Percentiles rank a stretch among this genome's conserved stretches.
These are phyloP conservation scores for Camponotus vicinus DNA, from an alignment of 1,140 invertebrate species.

Conservation along the genomic window DNA sequence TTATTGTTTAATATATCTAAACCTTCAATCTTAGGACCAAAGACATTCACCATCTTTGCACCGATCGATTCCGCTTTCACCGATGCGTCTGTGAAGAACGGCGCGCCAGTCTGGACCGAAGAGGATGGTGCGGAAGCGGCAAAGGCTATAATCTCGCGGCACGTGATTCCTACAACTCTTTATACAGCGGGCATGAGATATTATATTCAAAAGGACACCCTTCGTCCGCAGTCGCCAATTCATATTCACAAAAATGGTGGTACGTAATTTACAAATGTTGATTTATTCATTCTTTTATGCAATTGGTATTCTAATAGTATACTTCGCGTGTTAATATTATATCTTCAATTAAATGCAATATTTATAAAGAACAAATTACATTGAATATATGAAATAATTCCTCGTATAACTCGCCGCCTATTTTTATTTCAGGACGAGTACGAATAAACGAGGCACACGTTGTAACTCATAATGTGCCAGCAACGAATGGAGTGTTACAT, in stretches of 20 bases:
- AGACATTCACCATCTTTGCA: constrained; percentile 94
- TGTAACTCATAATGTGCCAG: constrained; percentile 93
- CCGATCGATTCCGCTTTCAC: constrained; percentile 93
- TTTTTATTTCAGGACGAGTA: constrained; percentile 90
- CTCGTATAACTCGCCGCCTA: neutral
- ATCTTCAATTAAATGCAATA: neutral
- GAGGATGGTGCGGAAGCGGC: constrained; percentile 87
- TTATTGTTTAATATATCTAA: constrained; percentile 37
- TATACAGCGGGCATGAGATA: constrained; percentile 94
- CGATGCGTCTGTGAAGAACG: constrained; percentile 77
- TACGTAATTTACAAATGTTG: constrained; percentile 80
- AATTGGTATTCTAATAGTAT: neutral
- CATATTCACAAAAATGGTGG: constrained; percentile 92
- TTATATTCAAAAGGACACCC: constrained; percentile 93
- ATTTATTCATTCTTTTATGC: neutral
- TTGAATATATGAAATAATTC: neutral
- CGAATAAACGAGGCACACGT: constrained; percentile 93
- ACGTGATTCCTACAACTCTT: constrained; percentile 91
- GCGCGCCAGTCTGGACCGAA: constrained; percentile 87
- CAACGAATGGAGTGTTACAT: constrained; percentile 96
- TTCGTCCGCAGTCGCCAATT: constrained; percentile 88
- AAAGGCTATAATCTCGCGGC: constrained; percentile 91
- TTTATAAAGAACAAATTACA: constrained; percentile 10
- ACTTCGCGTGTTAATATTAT: neutral
- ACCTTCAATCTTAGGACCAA: constrained; percentile 87